Evolutionary conservation across 2,113 vertebrate species (phyloP).

Genomic region (Rana temporaria): DNA sequence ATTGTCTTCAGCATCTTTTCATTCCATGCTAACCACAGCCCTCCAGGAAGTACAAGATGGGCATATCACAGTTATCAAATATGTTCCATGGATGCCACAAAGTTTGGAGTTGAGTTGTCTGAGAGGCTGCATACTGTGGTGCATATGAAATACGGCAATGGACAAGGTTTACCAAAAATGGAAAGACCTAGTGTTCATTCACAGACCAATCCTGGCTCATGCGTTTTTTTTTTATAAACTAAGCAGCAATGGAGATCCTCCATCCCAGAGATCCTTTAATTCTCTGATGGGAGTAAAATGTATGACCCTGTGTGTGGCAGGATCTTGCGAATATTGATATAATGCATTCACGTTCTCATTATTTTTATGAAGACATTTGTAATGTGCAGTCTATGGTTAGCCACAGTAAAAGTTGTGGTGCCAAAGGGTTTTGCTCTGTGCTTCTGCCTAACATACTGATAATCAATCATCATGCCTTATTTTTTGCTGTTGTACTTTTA

Average conservation of each 20-base stretch:
- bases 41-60: slow-evolving; percentile 61
- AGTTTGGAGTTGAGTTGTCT: slow-evolving; percentile 37
- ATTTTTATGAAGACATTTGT: slow-evolving; percentile 37
- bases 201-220: slow-evolving; percentile 13
- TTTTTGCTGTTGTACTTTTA: slow-evolving; percentile 18
- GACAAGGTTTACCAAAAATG: slow-evolving; percentile 11
- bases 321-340: slow-evolving; percentile 1
- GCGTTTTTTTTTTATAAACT: not conserved
- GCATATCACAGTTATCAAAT: slow-evolving; percentile 50
- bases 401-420: not conserved
- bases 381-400: slow-evolving; percentile 7
- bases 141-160: not conserved
- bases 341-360: slow-evolving; percentile 32
- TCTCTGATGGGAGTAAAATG: slow-evolving; percentile 7
- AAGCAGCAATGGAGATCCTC: slow-evolving; percentile 2
- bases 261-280: not conserved
- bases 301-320: slow-evolving; percentile 7
- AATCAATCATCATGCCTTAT: slow-evolving; percentile 21
- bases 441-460: slow-evolving; percentile 17
- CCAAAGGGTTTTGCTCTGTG: slow-evolving; percentile 32
- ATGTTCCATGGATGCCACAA: slow-evolving; percentile 51
- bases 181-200: slow-evolving; percentile 10
- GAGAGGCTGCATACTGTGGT: slow-evolving; percentile 19
- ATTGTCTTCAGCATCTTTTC: slow-evolving; percentile 64
- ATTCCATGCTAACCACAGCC: slow-evolving; percentile 65